Evolutionary conservation across 2,888 invertebrate genomes (phyloP), one percentile per base, ranked within the genome.

Genomic region (Caenorhabditis sp.): DNA sequence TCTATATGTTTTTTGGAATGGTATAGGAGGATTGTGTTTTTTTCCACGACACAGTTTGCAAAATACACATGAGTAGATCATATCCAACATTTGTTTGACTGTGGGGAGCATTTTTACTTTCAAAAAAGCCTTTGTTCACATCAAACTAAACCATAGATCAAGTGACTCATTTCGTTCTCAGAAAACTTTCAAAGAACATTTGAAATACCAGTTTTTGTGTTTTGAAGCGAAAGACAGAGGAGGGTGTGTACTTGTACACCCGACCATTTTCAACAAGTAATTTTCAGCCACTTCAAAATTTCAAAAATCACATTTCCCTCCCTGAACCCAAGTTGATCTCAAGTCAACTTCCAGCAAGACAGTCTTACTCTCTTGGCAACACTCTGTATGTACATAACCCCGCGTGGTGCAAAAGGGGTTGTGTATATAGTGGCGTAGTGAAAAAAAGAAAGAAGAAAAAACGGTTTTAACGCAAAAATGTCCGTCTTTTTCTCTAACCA

Each of bases 381-480:
- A 63, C 22, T 63, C 41, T 74, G 73, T 74, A n/a, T n/a, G 63
- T 73, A 73, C 72, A 73, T 51, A 73, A 61, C 72, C 72, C 72
- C 72, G 54, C 49, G 49, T 73, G 72, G 49, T 31, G 28, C 28
- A 49, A 31, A 35, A 31, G 49, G 47, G 66, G 49, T 73, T 61
- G 72, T 61, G 72, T 49, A 49, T 73, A 61, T 73, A 61, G 73
- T 38, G 38, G 38, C 12, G 38, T 38, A 38, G 38, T 2, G 12
- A 12, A 10, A 19, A 54, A 63, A 72, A 74, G 38, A 54, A 63
- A 38, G 26, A 10, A 19, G 41, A 63, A 72, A 74, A 51, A 54
- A 63, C 51, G 26, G 41, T 58, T 66, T 75, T 31, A 44, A 44
- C 56, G 47, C 44, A 41, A 64, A 64, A 56, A 47, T 64, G 44